A percentile compares a stretch with the other conserved stretches of the same genome.
These are phyloP conservation scores for Enteromius trimaculatus DNA, from an alignment of 2,797 vertebrate genomes.

Conservation along the genomic window DNA sequence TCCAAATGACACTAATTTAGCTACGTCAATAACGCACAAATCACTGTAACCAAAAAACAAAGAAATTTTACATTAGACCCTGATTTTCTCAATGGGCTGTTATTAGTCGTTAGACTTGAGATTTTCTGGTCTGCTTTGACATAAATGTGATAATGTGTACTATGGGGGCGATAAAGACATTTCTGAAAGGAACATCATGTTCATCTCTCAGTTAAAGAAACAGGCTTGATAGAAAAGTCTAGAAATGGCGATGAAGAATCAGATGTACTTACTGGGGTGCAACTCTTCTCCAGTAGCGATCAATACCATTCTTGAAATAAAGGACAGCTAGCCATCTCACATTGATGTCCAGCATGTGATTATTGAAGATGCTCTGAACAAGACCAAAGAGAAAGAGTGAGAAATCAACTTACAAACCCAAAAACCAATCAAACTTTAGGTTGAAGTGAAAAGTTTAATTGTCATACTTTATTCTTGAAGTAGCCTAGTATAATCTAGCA, in stretches of 20 bases:
- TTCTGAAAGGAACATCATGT: neutral
- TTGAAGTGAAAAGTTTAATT: constrained; percentile 7
- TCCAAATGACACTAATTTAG: neutral
- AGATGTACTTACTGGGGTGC: constrained; percentile 89
- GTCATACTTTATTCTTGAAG: neutral
- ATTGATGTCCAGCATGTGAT: constrained; percentile 93
- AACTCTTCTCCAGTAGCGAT: constrained; percentile 96
- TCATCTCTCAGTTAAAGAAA: constrained; percentile 4
- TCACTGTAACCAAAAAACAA: neutral
- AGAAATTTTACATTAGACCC: neutral
- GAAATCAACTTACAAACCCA: neutral
- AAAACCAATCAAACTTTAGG: constrained; percentile 1
- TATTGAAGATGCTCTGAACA: constrained; percentile 93
- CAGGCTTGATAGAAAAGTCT: constrained; percentile 28
- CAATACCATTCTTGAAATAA: constrained; percentile 99
- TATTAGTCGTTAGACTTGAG: neutral
- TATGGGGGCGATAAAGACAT: constrained; percentile 12
- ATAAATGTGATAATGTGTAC: constrained; percentile 31
- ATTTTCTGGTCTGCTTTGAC: constrained; percentile 12
- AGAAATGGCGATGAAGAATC: constrained; percentile 36
- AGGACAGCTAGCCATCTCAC: constrained; percentile 96
- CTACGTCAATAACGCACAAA: neutral
- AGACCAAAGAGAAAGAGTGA: constrained; percentile 40
- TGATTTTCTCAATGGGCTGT: constrained; percentile 1
- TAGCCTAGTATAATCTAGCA: neutral